Percentiles rank a stretch among this genome's conserved stretches.
phyloP scores from a whole-genome alignment of 1,140 invertebrate genomes.

The Drosophila punjabiensis region DNA sequence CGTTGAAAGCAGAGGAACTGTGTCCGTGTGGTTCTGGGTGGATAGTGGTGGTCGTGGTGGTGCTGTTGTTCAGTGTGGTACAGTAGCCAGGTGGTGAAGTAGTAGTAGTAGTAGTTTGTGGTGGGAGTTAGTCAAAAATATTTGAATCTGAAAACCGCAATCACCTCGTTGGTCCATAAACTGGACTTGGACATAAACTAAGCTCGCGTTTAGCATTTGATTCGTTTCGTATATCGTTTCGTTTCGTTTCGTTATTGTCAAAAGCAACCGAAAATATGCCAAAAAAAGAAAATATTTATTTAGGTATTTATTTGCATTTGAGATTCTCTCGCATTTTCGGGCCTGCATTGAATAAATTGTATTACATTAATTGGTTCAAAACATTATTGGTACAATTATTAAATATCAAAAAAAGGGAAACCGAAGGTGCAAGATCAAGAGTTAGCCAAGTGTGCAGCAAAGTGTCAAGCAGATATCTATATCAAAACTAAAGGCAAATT shows the following conservation, averaged over 20 bases:
- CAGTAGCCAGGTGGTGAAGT: constrained; percentile 44
- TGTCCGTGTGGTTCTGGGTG: constrained; percentile 49
- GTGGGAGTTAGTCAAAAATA: constrained; percentile 54
- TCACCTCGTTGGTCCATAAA: constrained; percentile 85
- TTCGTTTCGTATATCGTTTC: constrained; percentile 39
- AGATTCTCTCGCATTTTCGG: constrained; percentile 45
- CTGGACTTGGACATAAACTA: constrained; percentile 85
- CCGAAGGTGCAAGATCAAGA: constrained; percentile 63
- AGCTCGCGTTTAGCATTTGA: constrained; percentile 73
- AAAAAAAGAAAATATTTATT: constrained; percentile 69
- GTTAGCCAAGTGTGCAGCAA: constrained; percentile 67
- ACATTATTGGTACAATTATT: constrained; percentile 36
- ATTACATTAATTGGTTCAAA: constrained; percentile 55
- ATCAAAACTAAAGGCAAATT: constrained; percentile 31
- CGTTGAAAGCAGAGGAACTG: constrained; percentile 35
- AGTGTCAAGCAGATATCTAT: constrained; percentile 60
- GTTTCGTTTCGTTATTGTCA: constrained; percentile 66
- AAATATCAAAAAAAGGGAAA: constrained; percentile 48
- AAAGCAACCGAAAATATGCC: constrained; percentile 81
- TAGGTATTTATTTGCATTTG: constrained; percentile 38
- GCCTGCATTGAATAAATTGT: constrained; percentile 62
- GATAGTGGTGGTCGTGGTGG: constrained; percentile 5
- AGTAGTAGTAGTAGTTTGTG: constrained; percentile 4
- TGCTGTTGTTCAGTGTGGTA: constrained; percentile 35
- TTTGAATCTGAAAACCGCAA: constrained; percentile 68